phyloP scores from a whole-genome alignment of 1,140 invertebrate genomes.

The Temnothorax nylanderi region DNA sequence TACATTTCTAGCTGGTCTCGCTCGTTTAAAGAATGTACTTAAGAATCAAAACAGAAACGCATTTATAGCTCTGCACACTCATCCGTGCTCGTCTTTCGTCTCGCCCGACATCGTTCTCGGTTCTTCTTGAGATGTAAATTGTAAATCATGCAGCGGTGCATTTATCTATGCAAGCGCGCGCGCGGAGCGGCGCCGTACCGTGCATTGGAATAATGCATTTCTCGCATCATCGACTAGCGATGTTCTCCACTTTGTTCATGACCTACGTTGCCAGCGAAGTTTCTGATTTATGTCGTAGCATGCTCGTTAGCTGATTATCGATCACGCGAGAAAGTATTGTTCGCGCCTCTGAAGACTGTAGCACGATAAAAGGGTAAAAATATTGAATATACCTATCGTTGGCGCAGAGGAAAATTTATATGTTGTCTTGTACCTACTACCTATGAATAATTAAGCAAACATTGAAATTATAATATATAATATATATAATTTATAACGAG shows the following conservation, averaged over 20 bases:
- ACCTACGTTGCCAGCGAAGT: conserved; percentile 60
- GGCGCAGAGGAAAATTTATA: not conserved
- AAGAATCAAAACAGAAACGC: conserved; percentile 59
- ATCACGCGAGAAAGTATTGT: conserved; percentile 4
- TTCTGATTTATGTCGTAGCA: conserved; percentile 56
- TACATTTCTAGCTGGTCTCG: not conserved
- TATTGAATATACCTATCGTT: not conserved
- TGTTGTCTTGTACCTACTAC: not conserved
- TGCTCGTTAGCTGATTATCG: conserved; percentile 53
- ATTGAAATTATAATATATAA: not conserved
- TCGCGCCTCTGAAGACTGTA: not conserved
- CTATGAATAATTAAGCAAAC: not conserved
- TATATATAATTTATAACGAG: not conserved
- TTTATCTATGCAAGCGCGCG: conserved; percentile 47
- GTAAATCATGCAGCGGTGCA: conserved; percentile 35
- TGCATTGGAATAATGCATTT: conserved; percentile 58
- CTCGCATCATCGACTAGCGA: conserved; percentile 59
- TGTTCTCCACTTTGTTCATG: conserved; percentile 59
- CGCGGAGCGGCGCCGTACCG: not conserved
- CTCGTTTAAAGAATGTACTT: conserved; percentile 47
- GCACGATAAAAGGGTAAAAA: not conserved
- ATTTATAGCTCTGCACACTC: conserved; percentile 44
- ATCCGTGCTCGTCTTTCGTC: conserved; percentile 24
- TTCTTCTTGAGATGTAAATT: conserved; percentile 44
- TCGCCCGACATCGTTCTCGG: conserved; percentile 22